A percentile compares a stretch with the other conserved stretches of the same genome.
Conservation (phyloP, 2,888 invertebrate species). For the Luperina nickerlii region DNA sequence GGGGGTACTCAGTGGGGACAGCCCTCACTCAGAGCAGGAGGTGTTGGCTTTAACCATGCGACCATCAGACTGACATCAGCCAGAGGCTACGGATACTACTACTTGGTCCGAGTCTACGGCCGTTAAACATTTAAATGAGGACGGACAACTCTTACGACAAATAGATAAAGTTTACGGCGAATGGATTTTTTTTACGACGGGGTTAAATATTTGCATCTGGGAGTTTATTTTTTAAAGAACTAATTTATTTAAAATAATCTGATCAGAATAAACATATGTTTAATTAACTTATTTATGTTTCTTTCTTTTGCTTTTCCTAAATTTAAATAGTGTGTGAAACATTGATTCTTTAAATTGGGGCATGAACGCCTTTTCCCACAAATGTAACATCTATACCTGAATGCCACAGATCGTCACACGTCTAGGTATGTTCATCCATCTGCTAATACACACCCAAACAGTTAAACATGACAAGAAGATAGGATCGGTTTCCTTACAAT, state of each 20-base stretch:
- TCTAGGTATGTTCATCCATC: neutral
- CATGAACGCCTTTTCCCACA: neutral
- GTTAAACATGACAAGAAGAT: neutral
- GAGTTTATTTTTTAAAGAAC: neutral
- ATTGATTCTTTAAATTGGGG: neutral
- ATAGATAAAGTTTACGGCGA: neutral
- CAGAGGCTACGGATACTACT: slow-evolving; percentile 80
- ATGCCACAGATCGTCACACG: neutral
- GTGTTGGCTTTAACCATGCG: slow-evolving; percentile 74
- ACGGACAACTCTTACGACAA: neutral
- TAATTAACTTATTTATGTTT: neutral
- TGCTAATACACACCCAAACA: neutral
- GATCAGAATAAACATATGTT: neutral
- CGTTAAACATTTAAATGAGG: slow-evolving; percentile 60
- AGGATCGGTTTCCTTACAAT: neutral
- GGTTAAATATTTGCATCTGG: neutral
- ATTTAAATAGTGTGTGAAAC: neutral
- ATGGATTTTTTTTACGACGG: neutral
- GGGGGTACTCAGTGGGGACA: slow-evolving; percentile 78
- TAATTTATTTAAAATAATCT: neutral
- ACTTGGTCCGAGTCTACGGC: slow-evolving; percentile 80
- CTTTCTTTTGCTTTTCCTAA: no score
- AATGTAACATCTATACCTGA: neutral
- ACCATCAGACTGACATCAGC: slow-evolving; percentile 78
- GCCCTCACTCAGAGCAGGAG: slow-evolving; percentile 73